Conservation (phyloP, 2,113 vertebrate species). For the Pelobates fuscus region DNA sequence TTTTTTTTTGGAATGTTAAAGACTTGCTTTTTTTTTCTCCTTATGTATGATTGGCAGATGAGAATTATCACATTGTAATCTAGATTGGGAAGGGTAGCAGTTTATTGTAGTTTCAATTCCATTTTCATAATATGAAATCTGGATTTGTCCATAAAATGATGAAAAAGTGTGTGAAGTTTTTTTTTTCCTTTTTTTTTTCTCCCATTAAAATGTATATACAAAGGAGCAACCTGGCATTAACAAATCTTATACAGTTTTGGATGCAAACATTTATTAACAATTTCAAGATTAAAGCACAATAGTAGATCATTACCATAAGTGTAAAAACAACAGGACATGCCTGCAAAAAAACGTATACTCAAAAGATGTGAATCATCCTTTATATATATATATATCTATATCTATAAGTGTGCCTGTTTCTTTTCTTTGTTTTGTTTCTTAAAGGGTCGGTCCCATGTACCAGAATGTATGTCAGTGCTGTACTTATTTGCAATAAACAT, state of each 20-base stretch:
- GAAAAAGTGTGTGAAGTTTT: slow-evolving; percentile 60
- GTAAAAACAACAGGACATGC: slow-evolving; percentile 36
- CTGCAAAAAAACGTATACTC: slow-evolving; percentile 32
- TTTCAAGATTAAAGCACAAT: slow-evolving; percentile 39
- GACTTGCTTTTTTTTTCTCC: slow-evolving; percentile 40
- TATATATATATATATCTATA: slow-evolving; percentile 15
- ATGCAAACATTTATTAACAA: slow-evolving; percentile 57
- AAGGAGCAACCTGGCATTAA: slow-evolving; percentile 76
- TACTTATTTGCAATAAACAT: neutral
- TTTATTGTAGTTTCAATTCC: slow-evolving; percentile 71
- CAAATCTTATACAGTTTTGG: slow-evolving; percentile 69
- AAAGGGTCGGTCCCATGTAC: slow-evolving; percentile 38
- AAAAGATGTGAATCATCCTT: slow-evolving; percentile 20
- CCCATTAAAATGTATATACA: slow-evolving; percentile 69
- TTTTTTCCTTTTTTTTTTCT: slow-evolving; percentile 60
- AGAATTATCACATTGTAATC: slow-evolving; percentile 59
- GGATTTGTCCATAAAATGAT: slow-evolving; percentile 61
- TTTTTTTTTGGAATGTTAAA: slow-evolving; percentile 74
- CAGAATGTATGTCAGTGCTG: neutral
- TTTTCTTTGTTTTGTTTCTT: slow-evolving; percentile 1
- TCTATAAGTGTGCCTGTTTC: slow-evolving; percentile 26
- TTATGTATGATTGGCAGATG: slow-evolving; percentile 44
- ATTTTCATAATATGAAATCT: slow-evolving; percentile 28
- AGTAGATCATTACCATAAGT: slow-evolving; percentile 28
- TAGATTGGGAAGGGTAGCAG: no score